Evolutionary conservation across 2,888 invertebrate species (phyloP).

Genomic region (Antitype chi): DNA sequence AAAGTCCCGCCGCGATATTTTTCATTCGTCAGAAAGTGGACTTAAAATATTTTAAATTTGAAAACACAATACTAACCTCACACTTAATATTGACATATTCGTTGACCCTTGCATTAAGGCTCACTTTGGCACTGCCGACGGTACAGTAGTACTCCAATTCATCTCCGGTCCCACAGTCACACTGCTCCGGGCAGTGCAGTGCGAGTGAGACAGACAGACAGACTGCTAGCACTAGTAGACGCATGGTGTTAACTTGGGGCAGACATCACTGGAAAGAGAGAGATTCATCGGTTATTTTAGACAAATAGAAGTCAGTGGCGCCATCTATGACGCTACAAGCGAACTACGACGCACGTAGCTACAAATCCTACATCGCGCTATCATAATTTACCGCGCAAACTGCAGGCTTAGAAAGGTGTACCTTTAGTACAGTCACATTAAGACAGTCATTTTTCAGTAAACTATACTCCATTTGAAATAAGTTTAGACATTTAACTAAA

Average conservation of each 20-base stretch:
- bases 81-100: slow-evolving; percentile 53
- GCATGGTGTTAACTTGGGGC: slow-evolving; percentile 19
- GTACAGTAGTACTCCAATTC: slow-evolving; percentile 45
- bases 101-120: slow-evolving; percentile 4
- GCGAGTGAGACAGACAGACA: slow-evolving; percentile 7
- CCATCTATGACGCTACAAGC: neutral
- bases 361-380: neutral
- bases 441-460: no score
- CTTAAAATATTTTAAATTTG: neutral
- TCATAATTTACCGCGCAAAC: neutral
- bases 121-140: neutral
- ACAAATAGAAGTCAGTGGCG: neutral
- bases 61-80: slow-evolving; percentile 22
- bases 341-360: neutral
- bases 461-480: no score
- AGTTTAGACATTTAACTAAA: no score
- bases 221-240: slow-evolving; percentile 15
- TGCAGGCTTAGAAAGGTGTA: no score
- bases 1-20: no score
- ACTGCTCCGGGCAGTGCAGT: slow-evolving; percentile 21
- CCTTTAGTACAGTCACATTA: no score
- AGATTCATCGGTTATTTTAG: slow-evolving; percentile 1
- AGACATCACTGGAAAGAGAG: slow-evolving; percentile 38
- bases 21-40: no score
- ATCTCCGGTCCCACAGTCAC: neutral